These are phyloP conservation scores for Nestor notabilis DNA, from an alignment of 2,113 vertebrate species.

Conservation along the genomic window DNA sequence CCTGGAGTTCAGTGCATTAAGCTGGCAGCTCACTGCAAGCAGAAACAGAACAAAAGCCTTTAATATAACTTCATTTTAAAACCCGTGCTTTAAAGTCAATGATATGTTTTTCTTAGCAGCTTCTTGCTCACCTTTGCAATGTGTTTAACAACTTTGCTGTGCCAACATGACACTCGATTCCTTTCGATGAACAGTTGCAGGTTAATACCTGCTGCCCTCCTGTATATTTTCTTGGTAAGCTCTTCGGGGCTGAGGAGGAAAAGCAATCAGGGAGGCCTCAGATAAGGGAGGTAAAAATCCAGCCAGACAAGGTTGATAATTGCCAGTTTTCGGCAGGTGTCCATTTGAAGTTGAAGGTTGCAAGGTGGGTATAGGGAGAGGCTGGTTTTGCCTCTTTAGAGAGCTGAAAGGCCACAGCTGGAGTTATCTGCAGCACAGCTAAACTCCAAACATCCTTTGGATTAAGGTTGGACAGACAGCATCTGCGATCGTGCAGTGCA, in stretches of 20 bases:
- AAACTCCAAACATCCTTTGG: background rate
- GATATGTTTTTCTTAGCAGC: background rate
- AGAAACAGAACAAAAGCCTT: background rate
- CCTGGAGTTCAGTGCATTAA: background rate
- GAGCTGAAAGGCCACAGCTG: background rate
- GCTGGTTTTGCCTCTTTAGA: background rate
- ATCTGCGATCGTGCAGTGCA: background rate
- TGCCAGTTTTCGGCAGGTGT: background rate
- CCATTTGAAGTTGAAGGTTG: background rate
- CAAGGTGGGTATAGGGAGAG: background rate
- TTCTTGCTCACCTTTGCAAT: background rate
- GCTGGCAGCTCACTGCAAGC: background rate
- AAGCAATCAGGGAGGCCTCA: conserved; percentile 11
- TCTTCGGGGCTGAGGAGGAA: background rate
- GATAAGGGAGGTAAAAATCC: background rate
- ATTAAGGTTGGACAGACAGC: background rate
- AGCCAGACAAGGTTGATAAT: background rate
- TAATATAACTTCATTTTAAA: background rate
- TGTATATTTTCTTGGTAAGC: background rate
- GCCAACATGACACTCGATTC: fast-evolving
- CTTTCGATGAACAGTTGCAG: background rate
- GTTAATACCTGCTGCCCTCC: conserved; percentile 31
- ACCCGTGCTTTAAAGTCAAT: background rate
- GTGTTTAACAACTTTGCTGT: background rate
- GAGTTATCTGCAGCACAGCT: background rate